Evolutionary conservation across 2,113 vertebrate species (phyloP).

Genomic region (Chauna torquata): DNA sequence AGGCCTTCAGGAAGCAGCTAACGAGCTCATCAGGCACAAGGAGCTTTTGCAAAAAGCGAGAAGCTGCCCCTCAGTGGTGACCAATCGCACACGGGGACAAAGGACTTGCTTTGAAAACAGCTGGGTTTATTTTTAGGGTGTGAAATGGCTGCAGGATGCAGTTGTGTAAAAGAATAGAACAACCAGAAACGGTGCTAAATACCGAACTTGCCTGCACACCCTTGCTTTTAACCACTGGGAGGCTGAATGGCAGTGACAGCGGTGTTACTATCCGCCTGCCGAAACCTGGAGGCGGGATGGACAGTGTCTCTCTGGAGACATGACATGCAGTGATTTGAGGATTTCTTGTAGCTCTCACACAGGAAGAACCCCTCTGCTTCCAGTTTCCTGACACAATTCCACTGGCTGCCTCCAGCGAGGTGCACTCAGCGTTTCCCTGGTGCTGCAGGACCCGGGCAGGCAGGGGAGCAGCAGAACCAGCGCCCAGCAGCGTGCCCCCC

Average conservation of each 20-base stretch:
- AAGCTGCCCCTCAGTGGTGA: neutral
- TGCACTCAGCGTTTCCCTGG: neutral
- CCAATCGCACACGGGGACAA: neutral
- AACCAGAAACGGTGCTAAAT: neutral
- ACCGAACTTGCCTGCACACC: neutral
- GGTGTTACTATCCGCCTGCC: neutral
- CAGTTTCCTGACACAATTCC: neutral
- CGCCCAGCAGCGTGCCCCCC: too few species aligned
- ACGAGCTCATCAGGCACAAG: neutral
- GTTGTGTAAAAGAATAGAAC: neutral
- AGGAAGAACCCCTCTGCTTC: neutral
- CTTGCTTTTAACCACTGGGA: neutral
- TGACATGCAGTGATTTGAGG: neutral
- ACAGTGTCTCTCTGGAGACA: neutral
- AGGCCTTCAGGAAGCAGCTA: neutral
- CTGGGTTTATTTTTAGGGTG: slow-evolving; percentile 6
- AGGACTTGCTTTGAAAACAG: neutral
- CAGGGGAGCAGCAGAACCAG: neutral
- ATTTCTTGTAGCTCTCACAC: neutral
- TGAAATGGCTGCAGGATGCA: neutral
- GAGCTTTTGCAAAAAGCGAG: neutral
- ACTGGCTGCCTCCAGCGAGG: accelerated
- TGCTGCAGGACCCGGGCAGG: neutral
- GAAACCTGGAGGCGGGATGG: neutral
- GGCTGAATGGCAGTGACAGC: neutral